Conservation (phyloP, 2,888 invertebrate species). For the Caenorhabditis wallacei region DNA sequence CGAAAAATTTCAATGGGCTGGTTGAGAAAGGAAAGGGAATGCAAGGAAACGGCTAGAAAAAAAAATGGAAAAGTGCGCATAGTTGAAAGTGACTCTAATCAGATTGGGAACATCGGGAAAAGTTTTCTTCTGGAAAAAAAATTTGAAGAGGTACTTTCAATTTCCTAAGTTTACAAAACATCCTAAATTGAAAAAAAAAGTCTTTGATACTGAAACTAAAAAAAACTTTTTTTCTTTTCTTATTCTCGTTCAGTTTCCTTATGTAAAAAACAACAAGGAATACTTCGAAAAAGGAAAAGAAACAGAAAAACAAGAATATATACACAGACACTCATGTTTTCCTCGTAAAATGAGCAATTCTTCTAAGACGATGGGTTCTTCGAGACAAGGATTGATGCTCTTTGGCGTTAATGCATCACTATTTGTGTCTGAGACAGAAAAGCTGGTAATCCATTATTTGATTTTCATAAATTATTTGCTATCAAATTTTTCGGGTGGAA, state of each 20-base stretch:
- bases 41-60: constrained; percentile 3
- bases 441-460: constrained; percentile 30
- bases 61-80: constrained; percentile 1
- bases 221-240: background rate
- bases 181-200: too few relatives aligned
- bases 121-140: background rate
- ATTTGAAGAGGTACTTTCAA: too few relatives aligned
- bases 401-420: constrained; percentile 19
- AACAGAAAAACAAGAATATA: constrained; percentile 12
- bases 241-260: too few relatives aligned
- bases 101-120: background rate
- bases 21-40: background rate
- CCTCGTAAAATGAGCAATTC: constrained; percentile 23
- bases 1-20: constrained; percentile 26
- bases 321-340: constrained; percentile 32
- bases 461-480: background rate
- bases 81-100: background rate
- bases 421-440: constrained; percentile 5
- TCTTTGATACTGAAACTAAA: too few relatives aligned
- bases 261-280: too few relatives aligned
- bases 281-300: constrained; percentile 14
- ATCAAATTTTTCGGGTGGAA: background rate
- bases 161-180: too few relatives aligned
- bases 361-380: constrained; percentile 38
- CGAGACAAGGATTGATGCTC: constrained; percentile 37